Evolutionary conservation across 2,888 invertebrate genomes (phyloP), one percentile per base, ranked within the genome.

Genomic region (Cephus pulcher): DNA sequence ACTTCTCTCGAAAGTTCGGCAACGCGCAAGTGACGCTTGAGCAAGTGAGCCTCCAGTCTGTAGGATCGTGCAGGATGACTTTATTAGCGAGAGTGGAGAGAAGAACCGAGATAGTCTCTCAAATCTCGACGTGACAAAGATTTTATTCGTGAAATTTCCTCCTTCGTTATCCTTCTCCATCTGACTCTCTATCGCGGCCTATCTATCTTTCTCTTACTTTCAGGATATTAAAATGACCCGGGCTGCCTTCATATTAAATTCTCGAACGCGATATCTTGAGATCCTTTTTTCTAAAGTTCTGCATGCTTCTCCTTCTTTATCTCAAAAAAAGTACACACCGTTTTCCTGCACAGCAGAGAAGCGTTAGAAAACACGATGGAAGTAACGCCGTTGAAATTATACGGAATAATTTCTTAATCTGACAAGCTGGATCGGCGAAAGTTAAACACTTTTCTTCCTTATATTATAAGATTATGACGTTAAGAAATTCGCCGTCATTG

Each of bases 151-250:
- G 73, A 75, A 74, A 79, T 79, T 75, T 56, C 75, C 75, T 77
- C 34, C 71, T 75, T 75, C 75, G 37, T 73, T 75, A 69, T 77
- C 40, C 40, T 74, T 30, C 69, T 56, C 56, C 75, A 37, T 33
- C 79, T 69, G 68, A 69, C 34, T 74, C 75, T 70, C 76, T 74
- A 70, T 77, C 69, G 77, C 76, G 78, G 77, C 73, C 78, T 78
- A 34, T 70, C 73, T 15, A 15, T 71, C 11, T 15, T n/a, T 76
- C 34, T 80, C 74, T 69, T 75, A 73, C 79, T 77, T 81, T 78
- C 76, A 75, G 79, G 81, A 85, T 86, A 86, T 85, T 84, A 85
- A 84, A 84, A 84, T 84, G 80, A 83, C 80, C 80, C 80, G 79
- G 76, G 79, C 79, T 78, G 77, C 70, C 73, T 73, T 78, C 78